These are phyloP conservation scores for Synanthedon andrenaeformis DNA, from an alignment of 2,888 invertebrate species.

Conservation along the genomic window DNA sequence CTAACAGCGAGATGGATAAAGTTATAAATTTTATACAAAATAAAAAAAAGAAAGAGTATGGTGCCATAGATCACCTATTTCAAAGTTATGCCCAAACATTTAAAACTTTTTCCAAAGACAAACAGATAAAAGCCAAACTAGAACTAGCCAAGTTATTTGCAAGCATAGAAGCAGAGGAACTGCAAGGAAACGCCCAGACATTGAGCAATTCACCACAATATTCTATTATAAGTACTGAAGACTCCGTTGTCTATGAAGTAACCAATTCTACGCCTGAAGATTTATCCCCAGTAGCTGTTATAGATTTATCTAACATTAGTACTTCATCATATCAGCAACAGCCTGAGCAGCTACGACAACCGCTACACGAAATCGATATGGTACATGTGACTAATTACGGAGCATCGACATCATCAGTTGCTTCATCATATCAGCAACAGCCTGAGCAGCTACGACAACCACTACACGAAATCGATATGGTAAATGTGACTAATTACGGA, in stretches of 20 bases:
- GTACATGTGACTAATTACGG: too few species aligned
- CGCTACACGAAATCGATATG: too few species aligned
- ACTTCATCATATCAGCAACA: background rate
- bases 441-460: too few species aligned
- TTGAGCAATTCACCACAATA: too few species aligned
- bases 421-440: too few species aligned
- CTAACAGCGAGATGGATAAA: background rate
- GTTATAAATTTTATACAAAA: background rate
- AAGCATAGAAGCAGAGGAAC: conserved; percentile 3
- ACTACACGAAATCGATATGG: too few species aligned
- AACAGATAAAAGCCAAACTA: conserved; percentile 2
- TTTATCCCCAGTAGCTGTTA: background rate
- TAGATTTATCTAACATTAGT: background rate
- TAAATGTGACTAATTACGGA: background rate
- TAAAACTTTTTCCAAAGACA: conserved; percentile 2
- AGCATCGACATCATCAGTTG: too few species aligned
- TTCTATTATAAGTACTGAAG: background rate
- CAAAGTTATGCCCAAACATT: background rate
- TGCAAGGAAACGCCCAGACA: conserved; percentile 1
- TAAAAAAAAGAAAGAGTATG: background rate
- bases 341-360: background rate
- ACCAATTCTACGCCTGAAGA: background rate
- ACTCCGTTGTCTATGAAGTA: background rate
- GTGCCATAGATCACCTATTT: background rate
- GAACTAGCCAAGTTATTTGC: conserved; percentile 5